Evolutionary conservation across 2,888 invertebrate species (phyloP), one percentile per base, ranked within the genome.

Genomic region (Hartigia nigra): DNA sequence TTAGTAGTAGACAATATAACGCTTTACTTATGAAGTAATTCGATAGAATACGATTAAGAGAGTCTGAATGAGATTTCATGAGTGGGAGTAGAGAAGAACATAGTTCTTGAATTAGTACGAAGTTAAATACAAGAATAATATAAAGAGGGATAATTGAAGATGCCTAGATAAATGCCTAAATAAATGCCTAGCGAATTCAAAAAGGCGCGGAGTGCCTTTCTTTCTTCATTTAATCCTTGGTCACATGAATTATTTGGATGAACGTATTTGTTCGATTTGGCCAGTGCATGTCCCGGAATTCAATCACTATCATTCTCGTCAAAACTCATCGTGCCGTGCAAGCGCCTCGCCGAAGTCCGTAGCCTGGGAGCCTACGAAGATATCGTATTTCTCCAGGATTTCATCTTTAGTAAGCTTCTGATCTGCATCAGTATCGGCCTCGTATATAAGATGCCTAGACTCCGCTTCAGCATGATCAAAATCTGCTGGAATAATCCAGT

Each of bases 281-380:
- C 80, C 70, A 79, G 77, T 77, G 69, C 76, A 78, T 69, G 39
- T 76, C 76, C 34, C 69, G 31, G 69, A 76, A 32, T 14, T 34
- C 12, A 75, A 36, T 70, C 70, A 70, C 32, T 2, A 55, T 55
- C 23, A 55, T 23, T 14, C 23, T 55, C 23, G 69, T 92, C 95
- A 99, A 92, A 99, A 98, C 92, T 99, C 99, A 90, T 99, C 99
- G 89, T 99, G 99, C 85, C 98, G 94, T 1, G 96, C 95, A 31
- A 99, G 93, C 11, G 98, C 98, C 91, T 99, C 98, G 0, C 99
- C 99, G 91, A 99, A 99, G 93, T 99, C 99, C 0, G 99, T 99
- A 1, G 98, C 99, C 91, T 99, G 99, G 0, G 99, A 99, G 69
- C 99, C 99, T 5, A 99, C 99, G 92, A 99, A 99, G 12, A 99